These are phyloP conservation scores for Himalopsyche japonica DNA, from an alignment of 2,888 invertebrate genomes.

Conservation along the genomic window DNA sequence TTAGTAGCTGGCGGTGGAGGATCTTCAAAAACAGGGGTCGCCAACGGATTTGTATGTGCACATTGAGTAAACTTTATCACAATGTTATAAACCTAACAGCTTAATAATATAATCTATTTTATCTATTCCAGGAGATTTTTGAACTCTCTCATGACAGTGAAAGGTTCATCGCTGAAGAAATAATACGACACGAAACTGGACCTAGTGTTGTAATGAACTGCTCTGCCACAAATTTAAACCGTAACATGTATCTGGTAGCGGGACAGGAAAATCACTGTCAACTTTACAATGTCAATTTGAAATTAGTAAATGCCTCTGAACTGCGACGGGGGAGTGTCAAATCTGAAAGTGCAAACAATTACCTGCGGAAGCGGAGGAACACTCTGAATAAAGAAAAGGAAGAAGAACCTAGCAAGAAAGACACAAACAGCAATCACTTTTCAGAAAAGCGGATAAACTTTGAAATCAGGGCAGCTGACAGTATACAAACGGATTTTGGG, in stretches of 20 bases:
- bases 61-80: background rate
- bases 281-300: conserved; percentile 72
- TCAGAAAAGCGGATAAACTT: conserved; percentile 70
- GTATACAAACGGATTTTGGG: conserved; percentile 85
- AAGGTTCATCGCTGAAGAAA: conserved; percentile 83
- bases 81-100: background rate
- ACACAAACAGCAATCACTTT: conserved; percentile 51
- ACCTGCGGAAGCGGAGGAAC: conserved; percentile 54
- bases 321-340: conserved; percentile 62
- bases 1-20: conserved; percentile 98
- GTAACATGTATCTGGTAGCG: conserved; percentile 79
- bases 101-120: background rate
- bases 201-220: conserved; percentile 92
- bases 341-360: conserved; percentile 52
- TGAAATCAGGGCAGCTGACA: conserved; percentile 75
- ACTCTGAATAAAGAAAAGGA: conserved; percentile 61
- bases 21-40: conserved; percentile 93
- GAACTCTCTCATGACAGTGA: conserved; percentile 85
- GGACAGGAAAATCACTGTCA: conserved; percentile 93
- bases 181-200: conserved; percentile 87
- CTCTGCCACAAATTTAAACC: conserved; percentile 71
- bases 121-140: conserved; percentile 79
- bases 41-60: conserved; percentile 91
- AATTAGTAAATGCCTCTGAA: conserved; percentile 61
- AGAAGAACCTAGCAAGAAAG: conserved; percentile 45